Base-by-base conservation (phyloP, 2,888 invertebrate species). In the Nomada lathburiana region DNA sequence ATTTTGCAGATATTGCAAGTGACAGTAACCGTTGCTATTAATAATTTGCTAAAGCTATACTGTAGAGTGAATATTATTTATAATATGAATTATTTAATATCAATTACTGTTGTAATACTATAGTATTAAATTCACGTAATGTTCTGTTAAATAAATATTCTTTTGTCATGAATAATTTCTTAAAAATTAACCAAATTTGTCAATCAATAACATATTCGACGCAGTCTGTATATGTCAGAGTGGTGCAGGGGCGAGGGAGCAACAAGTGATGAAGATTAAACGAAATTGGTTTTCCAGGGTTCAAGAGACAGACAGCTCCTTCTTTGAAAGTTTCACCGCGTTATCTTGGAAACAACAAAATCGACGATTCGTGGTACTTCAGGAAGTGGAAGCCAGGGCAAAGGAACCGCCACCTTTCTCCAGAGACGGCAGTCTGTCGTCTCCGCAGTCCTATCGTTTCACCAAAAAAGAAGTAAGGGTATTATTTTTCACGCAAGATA, bases 261-360 rank as follows among this genome's bases (percentile, higher is more conserved):
- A 78, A 67, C 63, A 69, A 57, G 57, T 55, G 16, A 57, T 23
- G 42, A 64, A 13, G 9, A 44, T 59, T n/a, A 29, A 57, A 26
- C 52, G 20, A 59, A 42, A 63, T 69, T 70, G 50, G 26, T 23
- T n/a, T 89, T 95, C 71, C 95, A 98, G 98, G 88, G 98, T 98
- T 20, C 98, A 98, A 95, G 98, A 98, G 90, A 97, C 98, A 50
- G 98, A 99, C 93, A 98, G 97, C 11, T 97, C 98, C 76, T 98
- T 98, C 94, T 99, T 98, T 94, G 98, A 98, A 94, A 98, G 97
- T 93, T 98, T 98, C 95, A 98, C 98, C 23, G 97, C 98, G 42
- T 94, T 98, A 88, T 97, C 98, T 65, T 98, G 98, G 98, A 97
- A 98, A 92, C 97, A 98, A 91, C 98, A 98, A 94, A 98, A 98